Percentiles rank a stretch among this genome's conserved stretches.
phyloP scores from a whole-genome alignment of 2,888 invertebrate genomes.

The Scaptomyza caliginosa region DNA sequence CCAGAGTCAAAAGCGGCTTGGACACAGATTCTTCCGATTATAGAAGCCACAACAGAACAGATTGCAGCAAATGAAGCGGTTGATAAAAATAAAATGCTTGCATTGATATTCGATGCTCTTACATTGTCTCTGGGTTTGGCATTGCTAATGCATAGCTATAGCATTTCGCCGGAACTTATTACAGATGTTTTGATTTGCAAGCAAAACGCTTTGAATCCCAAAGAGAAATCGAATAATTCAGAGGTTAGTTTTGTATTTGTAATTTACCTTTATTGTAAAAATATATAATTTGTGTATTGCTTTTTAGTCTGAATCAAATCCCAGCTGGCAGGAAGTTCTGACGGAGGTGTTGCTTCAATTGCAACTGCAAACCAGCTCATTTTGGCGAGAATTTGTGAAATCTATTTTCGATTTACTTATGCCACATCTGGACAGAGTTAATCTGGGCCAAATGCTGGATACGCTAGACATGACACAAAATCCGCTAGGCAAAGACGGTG shows the following conservation, averaged over 20 bases:
- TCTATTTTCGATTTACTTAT: slow-evolving; percentile 25
- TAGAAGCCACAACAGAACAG: neutral
- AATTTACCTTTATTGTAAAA: neutral
- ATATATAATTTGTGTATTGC: neutral
- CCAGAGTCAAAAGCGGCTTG: slow-evolving; percentile 21
- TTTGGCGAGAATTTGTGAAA: slow-evolving; percentile 55
- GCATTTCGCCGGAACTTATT: slow-evolving; percentile 10
- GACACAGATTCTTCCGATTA: slow-evolving; percentile 10
- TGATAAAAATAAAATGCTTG: neutral
- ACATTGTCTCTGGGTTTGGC: slow-evolving; percentile 48
- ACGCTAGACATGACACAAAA: slow-evolving; percentile 52
- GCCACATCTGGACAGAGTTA: slow-evolving; percentile 25
- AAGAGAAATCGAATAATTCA: neutral
- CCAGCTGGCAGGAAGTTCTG: slow-evolving; percentile 61
- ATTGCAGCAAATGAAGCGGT: neutral
- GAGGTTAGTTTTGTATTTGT: neutral
- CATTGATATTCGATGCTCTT: slow-evolving; percentile 42
- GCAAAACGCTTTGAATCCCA: slow-evolving; percentile 23
- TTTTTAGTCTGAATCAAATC: neutral
- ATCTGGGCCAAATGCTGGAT: slow-evolving; percentile 51
- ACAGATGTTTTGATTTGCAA: slow-evolving; percentile 52
- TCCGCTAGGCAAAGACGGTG: slow-evolving; percentile 34
- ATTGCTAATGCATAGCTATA: slow-evolving; percentile 21
- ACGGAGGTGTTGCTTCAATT: slow-evolving; percentile 57
- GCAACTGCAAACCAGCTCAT: slow-evolving; percentile 40